Base-by-base conservation (phyloP, 64 coral and sea anemone genomes). In the Montipora capricornis region DNA sequence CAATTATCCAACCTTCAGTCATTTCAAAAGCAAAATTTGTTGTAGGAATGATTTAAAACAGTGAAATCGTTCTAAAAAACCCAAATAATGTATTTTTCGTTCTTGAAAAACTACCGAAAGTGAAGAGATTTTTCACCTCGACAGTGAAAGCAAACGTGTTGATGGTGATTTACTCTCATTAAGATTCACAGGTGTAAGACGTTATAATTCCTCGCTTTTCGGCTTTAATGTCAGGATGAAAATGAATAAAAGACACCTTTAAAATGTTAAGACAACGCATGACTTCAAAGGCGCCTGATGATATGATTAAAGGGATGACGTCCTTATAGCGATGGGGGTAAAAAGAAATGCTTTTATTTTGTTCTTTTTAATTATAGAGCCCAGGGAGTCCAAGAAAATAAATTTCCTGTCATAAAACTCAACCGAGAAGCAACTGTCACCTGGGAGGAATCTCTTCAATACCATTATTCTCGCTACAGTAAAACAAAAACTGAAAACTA, bases 121-220 rank as follows among this genome's bases (percentile, higher is more conserved):
- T 55, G 4, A 24, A 1, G 53, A 57, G 53, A 68, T 49, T 71
- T 50, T 2, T 4, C 59, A 11, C 10, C 44, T 6, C 5, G 13
- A 16, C 44, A 49, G 82, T 49, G 4, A 71, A 71, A 71, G 11
- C 58, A 20, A 44, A 20, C 46, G 20, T 47, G 68, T 49, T 86
- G 8, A 67, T 67, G 19, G 46, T 73, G 64, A 86, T 86, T 86
- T 70, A 73, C 67, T 47, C 66, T 46, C 8, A 86, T 71, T 86
- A 86, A 73, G 6, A 86, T 45, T 71, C 6, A 70, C 82, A 86
- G 66, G 64, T 71, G 82, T n/a, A 3, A 3, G 4, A 29, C 4
- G 44, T 20, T 50, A 61, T 16, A 83, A 47, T 10, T 70, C 19
- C 68, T 48, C 16, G 1, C n/a, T 50, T 73, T 10, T 3, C 8